Percentiles rank a stretch among this genome's conserved stretches.
Conservation (phyloP, 2,888 invertebrate species). For the Fragum sueziense region DNA sequence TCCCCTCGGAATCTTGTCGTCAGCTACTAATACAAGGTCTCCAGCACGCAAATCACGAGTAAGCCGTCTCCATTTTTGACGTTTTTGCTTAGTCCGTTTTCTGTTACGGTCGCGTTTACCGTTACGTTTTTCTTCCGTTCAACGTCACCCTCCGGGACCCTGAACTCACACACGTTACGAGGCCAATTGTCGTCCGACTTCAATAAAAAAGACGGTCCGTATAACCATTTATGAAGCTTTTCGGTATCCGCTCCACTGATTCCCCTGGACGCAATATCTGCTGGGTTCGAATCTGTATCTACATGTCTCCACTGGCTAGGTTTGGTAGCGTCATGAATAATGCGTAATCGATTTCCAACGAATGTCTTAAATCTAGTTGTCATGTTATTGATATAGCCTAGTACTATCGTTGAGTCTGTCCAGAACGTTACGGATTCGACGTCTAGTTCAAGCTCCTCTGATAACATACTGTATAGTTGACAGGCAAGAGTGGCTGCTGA, state of each 20-base stretch:
- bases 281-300: slow-evolving; percentile 30
- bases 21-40: too few relatives aligned
- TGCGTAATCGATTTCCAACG: slow-evolving; percentile 39
- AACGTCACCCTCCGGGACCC: neutral
- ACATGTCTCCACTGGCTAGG: slow-evolving; percentile 45
- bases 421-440: slow-evolving; percentile 39
- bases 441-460: slow-evolving; percentile 31
- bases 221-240: slow-evolving; percentile 24
- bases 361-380: slow-evolving; percentile 46
- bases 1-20: too few relatives aligned
- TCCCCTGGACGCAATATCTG: slow-evolving; percentile 41
- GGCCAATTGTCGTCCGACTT: neutral
- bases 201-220: slow-evolving; percentile 29
- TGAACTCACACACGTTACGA: neutral
- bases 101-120: neutral
- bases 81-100: neutral
- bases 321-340: slow-evolving; percentile 29
- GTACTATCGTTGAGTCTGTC: slow-evolving; percentile 47
- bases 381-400: slow-evolving; percentile 41
- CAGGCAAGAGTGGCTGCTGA: slow-evolving; percentile 33
- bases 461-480: slow-evolving; percentile 29
- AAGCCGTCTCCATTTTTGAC: too few relatives aligned
- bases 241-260: neutral
- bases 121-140: neutral
- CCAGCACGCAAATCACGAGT: too few relatives aligned